Conservation (phyloP, 2,888 invertebrate species). For the Scaptomyza polygonia region DNA sequence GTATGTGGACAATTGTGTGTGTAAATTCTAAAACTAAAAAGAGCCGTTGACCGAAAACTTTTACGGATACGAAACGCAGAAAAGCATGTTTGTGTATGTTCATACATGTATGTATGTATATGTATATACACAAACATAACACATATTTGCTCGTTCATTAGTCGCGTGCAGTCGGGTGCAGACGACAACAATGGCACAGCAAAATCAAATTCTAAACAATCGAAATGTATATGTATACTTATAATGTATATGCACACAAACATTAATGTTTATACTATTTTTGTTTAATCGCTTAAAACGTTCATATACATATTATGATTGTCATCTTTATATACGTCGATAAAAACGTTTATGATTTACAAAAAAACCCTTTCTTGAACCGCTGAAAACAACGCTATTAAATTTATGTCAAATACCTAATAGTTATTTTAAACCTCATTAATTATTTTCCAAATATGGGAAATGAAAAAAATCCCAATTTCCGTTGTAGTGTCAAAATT, state of each 20-base stretch:
- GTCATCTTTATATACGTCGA: background rate
- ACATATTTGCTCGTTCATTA: constrained; percentile 14
- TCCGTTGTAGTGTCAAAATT: no score
- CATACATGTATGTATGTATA: background rate
- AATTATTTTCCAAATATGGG: no score
- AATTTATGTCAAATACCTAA: no score
- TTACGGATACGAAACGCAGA: background rate
- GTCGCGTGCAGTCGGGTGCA: constrained; percentile 16
- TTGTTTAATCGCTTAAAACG: background rate
- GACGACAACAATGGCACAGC: constrained; percentile 12
- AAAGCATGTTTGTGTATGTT: background rate
- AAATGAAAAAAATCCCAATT: no score
- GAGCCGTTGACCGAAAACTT: constrained; percentile 1
- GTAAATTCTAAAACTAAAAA: background rate
- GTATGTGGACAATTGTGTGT: background rate
- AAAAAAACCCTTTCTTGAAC: no score
- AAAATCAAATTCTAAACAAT: constrained; percentile 9
- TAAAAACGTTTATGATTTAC: background rate
- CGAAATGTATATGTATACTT: no score
- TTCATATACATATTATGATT: background rate
- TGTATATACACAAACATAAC: background rate
- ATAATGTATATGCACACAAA: no score
- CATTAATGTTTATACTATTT: no score
- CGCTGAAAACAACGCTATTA: no score
- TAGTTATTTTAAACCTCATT: no score